phyloP scores from a whole-genome alignment of 2,888 invertebrate species.

The Amblyjoppa fuscipennis region DNA sequence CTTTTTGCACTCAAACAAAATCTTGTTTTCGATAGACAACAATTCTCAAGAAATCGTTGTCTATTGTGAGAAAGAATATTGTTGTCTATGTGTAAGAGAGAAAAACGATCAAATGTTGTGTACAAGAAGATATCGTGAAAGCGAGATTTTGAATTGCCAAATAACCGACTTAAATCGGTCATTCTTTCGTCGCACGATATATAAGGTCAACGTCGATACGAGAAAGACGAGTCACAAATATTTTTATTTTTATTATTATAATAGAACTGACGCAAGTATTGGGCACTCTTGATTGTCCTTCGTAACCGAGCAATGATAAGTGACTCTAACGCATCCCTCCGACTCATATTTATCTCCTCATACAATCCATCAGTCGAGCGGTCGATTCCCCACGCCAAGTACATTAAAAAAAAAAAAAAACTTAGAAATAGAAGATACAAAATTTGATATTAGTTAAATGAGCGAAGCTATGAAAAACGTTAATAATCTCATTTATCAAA shows the following conservation, averaged over 20 bases:
- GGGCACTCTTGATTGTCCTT: conserved; percentile 5
- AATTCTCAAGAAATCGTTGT: too few species aligned
- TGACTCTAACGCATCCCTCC: not conserved
- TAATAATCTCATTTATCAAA: not conserved
- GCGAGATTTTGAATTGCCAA: not conserved
- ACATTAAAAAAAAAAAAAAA: not conserved
- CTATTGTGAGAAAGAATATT: too few species aligned
- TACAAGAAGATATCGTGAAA: too few species aligned
- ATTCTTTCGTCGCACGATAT: not conserved
- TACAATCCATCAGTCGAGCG: not conserved
- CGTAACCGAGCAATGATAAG: conserved; percentile 13
- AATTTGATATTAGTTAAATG: not conserved
- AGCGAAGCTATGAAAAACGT: not conserved
- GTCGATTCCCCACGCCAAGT: not conserved
- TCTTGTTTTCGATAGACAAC: too few species aligned
- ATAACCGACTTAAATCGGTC: conserved; percentile 11
- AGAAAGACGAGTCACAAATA: not conserved
- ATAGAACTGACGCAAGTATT: conserved; percentile 48
- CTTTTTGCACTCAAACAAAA: too few species aligned
- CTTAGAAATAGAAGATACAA: not conserved
- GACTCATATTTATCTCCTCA: not conserved
- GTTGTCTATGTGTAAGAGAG: too few species aligned
- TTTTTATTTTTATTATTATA: conserved; percentile 4
- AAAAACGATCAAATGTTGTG: too few species aligned
- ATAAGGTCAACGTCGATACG: conserved; percentile 9